A percentile compares a stretch with the other conserved stretches of the same genome.
Conservation (phyloP, 2,888 invertebrate genomes). For the Mechanitis messenoides region DNA sequence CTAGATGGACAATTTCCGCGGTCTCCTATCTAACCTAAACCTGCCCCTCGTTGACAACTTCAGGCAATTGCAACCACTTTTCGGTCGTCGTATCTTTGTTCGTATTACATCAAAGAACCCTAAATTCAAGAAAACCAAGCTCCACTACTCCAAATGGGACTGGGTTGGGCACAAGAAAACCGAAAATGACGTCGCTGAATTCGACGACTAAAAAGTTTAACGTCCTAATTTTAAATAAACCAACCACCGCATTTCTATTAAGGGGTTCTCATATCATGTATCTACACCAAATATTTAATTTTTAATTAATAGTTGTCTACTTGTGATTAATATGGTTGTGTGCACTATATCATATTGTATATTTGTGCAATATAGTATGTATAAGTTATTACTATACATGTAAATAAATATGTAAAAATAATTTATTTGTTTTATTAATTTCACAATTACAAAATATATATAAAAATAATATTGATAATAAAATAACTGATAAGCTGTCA, state of each 20-base stretch:
- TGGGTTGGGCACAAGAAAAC: slow-evolving; percentile 77
- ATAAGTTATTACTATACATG: slow-evolving; percentile 47
- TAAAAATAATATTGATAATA: slow-evolving; percentile 21
- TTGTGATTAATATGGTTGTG: slow-evolving; percentile 43
- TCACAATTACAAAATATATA: slow-evolving; percentile 25
- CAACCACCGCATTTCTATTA: slow-evolving; percentile 32
- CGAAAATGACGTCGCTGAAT: slow-evolving; percentile 67
- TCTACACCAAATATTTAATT: slow-evolving; percentile 44
- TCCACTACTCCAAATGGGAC: slow-evolving; percentile 79
- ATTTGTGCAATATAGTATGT: slow-evolving; percentile 44
- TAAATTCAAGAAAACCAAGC: slow-evolving; percentile 75
- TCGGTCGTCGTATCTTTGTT: slow-evolving; percentile 80
- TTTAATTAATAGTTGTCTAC: slow-evolving; percentile 29
- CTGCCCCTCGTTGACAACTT: slow-evolving; percentile 83
- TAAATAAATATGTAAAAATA: slow-evolving; percentile 39
- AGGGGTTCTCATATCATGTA: slow-evolving; percentile 47
- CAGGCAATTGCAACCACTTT: slow-evolving; percentile 80
- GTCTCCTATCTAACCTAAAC: slow-evolving; percentile 79
- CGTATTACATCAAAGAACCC: slow-evolving; percentile 76
- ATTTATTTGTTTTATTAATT: slow-evolving; percentile 24
- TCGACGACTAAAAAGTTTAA: slow-evolving; percentile 52
- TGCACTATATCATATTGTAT: slow-evolving; percentile 48
- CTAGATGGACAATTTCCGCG: slow-evolving; percentile 80
- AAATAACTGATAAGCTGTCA: slow-evolving; percentile 6
- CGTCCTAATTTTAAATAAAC: slow-evolving; percentile 29